Base-by-base conservation (phyloP, 2,888 invertebrate genomes). In the Proisotoma minuta region DNA sequence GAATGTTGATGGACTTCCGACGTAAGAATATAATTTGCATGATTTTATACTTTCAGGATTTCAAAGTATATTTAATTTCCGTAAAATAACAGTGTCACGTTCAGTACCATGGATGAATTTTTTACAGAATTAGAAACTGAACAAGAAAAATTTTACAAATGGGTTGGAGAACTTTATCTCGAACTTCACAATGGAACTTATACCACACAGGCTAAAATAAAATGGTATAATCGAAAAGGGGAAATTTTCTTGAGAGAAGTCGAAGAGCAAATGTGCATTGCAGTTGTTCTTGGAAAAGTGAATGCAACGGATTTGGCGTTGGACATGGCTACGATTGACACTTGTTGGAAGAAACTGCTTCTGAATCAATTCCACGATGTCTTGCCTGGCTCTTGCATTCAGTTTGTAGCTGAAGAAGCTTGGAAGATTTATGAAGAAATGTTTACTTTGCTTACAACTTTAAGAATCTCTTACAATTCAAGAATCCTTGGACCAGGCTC, bases 301-400 rank as follows among this genome's bases (percentile, higher is more conserved):
- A 18, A 18, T n/a, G 47, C 5, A 18, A 10, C 10, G 20, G 15
- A 47, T n/a, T 18, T 47, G 5, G n/a, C n/a, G n/a, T n/a, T n/a
- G 52, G 68, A 68, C 24, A 64, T 65, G 62, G 52, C 4, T 0
- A 47, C 29, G 2, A 63, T 75, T 2, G 73, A 73, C 29, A 52
- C 64, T 28, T 65, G 71, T 57, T 81, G 81, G 81, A 79, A 80
- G 64, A 74, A 77, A 18, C 70, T 81, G 5, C 75, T 81, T 24
- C 75, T 81, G 27, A 81, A 82, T 68, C 81, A 81, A 74, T 82
- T 82, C 74, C 81, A 81, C 71, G 81, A 81, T 73, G 80, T 81
- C 3, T 74, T 82, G 34, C 81, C 81, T 3, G 81, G 81, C 0
- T 76, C 78, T 10, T 80, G 80, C 49, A 81, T 81, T 62, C 76